Conservation (phyloP, 2,113 vertebrate genomes). For the Mastomys coucha region DNA sequence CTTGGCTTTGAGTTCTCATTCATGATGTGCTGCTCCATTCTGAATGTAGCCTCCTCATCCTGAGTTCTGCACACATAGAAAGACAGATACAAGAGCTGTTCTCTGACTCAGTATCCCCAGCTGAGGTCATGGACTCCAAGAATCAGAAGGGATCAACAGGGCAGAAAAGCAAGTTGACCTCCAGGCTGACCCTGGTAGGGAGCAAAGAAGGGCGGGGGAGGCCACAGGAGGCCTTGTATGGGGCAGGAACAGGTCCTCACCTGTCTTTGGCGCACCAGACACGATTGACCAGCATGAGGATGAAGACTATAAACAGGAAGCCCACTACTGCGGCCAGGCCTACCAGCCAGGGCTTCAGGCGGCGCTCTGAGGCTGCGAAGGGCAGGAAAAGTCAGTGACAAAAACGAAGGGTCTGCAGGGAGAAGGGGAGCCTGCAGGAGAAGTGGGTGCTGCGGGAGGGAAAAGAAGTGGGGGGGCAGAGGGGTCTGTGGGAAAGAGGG, state of each 20-base stretch:
- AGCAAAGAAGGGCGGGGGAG: background rate
- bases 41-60: background rate
- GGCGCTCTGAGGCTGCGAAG: constrained; percentile 1
- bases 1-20: background rate
- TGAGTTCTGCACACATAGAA: constrained; percentile 8
- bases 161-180: background rate
- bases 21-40: rapidly evolving
- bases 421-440: constrained; percentile 53
- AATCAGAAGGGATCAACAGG: background rate
- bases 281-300: constrained; percentile 86
- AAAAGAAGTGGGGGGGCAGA: background rate
- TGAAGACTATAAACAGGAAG: constrained; percentile 92
- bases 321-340: constrained; percentile 89
- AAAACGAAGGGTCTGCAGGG: background rate
- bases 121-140: too few relatives aligned
- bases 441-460: background rate
- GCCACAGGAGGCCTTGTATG: background rate
- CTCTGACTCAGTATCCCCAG: background rate
- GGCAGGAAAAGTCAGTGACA: background rate
- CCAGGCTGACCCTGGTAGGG: too few relatives aligned
- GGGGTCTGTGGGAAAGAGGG: background rate
- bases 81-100: too few relatives aligned
- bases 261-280: constrained; percentile 85
- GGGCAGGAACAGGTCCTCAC: constrained; percentile 40
- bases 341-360: constrained; percentile 90